Evolutionary conservation across 2,888 invertebrate genomes (phyloP).

Genomic region (Athrips mouffetella): DNA sequence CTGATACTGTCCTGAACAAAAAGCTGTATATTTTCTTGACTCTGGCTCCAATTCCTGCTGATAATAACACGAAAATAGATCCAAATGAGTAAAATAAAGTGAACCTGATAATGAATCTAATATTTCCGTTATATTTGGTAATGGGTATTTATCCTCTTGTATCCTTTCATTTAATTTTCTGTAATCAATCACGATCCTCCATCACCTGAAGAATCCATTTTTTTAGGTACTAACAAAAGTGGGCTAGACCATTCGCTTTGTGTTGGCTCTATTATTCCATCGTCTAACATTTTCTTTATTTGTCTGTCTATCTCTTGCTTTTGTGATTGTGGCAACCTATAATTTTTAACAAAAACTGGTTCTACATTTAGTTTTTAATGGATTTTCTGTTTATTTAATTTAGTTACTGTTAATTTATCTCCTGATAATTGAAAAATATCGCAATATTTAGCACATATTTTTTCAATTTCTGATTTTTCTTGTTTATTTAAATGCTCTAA

Average conservation of each 20-base stretch:
- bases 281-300: neutral
- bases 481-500: neutral
- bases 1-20: slow-evolving; percentile 18
- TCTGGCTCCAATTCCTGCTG: slow-evolving; percentile 1
- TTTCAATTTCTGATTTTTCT: neutral
- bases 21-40: slow-evolving; percentile 18
- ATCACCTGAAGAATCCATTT: neutral
- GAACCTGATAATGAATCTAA: neutral
- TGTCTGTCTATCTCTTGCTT: neutral
- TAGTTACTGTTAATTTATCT: neutral
- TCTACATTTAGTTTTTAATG: neutral
- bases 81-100: slow-evolving; percentile 11
- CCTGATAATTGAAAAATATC: neutral
- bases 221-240: neutral
- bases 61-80: slow-evolving; percentile 9
- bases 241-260: neutral
- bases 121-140: slow-evolving; percentile 1
- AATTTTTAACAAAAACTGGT: neutral
- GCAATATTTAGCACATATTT: neutral
- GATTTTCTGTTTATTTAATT: neutral
- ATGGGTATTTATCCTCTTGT: neutral
- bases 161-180: neutral
- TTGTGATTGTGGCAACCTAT: neutral
- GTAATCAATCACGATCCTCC: neutral
- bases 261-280: neutral